Conservation (phyloP, 2,888 invertebrate species). For the Ptilodon capucinus region DNA sequence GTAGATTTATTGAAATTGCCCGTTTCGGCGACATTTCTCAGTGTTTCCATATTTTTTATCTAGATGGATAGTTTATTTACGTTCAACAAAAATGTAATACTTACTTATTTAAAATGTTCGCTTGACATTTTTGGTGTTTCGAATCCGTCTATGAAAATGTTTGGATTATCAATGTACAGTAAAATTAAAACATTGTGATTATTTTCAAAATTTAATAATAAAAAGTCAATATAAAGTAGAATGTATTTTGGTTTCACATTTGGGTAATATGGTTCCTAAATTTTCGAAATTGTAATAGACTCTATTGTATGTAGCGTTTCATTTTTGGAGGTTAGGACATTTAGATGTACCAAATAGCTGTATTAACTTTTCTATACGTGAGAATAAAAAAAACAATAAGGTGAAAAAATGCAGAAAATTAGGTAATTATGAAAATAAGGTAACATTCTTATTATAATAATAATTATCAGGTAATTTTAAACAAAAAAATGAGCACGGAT, state of each 20-base stretch:
- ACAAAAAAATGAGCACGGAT: conserved; percentile 77
- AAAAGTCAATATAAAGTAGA: conserved; percentile 56
- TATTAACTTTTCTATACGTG: conserved; percentile 80
- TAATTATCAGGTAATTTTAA: conserved; percentile 58
- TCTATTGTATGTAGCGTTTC: conserved; percentile 80
- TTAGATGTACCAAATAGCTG: conserved; percentile 81
- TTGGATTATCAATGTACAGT: conserved; percentile 71
- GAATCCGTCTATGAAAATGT: conserved; percentile 79
- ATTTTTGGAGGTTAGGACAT: conserved; percentile 76
- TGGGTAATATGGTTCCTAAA: conserved; percentile 83
- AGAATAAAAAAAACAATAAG: conserved; percentile 72
- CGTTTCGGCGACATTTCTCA: conserved; percentile 69
- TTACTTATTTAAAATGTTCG: conserved; percentile 60
- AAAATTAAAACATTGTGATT: conserved; percentile 66
- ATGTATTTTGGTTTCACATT: conserved; percentile 78
- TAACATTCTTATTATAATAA: conserved; percentile 62
- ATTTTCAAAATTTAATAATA: conserved; percentile 78
- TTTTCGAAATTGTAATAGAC: conserved; percentile 83
- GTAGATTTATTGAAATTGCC: conserved; percentile 73
- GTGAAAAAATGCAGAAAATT: conserved; percentile 67
- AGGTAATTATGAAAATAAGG: conserved; percentile 76
- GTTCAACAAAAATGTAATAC: conserved; percentile 68
- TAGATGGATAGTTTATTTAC: conserved; percentile 74
- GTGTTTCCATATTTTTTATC: conserved; percentile 67
- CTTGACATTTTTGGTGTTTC: conserved; percentile 73